Evolutionary conservation across 2,113 vertebrate species (phyloP), one percentile per base, ranked within the genome.

Genomic region (Grantiella picta): DNA sequence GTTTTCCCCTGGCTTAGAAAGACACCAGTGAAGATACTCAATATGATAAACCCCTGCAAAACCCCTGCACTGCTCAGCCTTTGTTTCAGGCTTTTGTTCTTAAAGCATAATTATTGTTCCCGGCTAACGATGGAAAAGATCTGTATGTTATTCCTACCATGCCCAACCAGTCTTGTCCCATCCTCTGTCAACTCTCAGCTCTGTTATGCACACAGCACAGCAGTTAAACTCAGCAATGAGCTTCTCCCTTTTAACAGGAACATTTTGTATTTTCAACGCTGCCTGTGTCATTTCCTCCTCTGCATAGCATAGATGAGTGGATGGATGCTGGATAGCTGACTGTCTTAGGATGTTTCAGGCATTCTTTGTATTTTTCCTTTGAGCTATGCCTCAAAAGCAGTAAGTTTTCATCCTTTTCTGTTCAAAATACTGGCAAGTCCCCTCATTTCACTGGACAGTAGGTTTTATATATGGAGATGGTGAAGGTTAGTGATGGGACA

Each of bases 1-100:
- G 72, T 87, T 96, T 96, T 90, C 18, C 38, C 23, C 44, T 59
- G 68, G 82, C 86, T 96, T 79, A 95, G 76, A 90, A 81, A 93
- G 29, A 78, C 29, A 44, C 60, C 4, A 1, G 47, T 57, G 79
- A 83, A 96, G 76, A 80, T 81, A 71, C 36, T 78, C 57, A 42
- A 12, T 56, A 28, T 57, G 79, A 92, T 90, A 94, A 95, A 70
- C 35, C 72, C 49, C 72, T 38, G 36, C 28, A 45, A 82, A 84
- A 44, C 25, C 36, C 14, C 52, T 40, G 15, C 29, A 38, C 71
- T 2, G 0, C 23, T 70, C 50, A 63, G 33, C 11, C 50, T 66
- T 69, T 73, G 25, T 87, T 93, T 85, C 75, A 82, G 88, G 47
- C 40, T 96, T 95, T 83, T 91, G 25, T 66, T 84, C 80, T 83